Base-by-base conservation (phyloP, 64 coral and sea anemone species). In the Dendrophyllia cribrosa region DNA sequence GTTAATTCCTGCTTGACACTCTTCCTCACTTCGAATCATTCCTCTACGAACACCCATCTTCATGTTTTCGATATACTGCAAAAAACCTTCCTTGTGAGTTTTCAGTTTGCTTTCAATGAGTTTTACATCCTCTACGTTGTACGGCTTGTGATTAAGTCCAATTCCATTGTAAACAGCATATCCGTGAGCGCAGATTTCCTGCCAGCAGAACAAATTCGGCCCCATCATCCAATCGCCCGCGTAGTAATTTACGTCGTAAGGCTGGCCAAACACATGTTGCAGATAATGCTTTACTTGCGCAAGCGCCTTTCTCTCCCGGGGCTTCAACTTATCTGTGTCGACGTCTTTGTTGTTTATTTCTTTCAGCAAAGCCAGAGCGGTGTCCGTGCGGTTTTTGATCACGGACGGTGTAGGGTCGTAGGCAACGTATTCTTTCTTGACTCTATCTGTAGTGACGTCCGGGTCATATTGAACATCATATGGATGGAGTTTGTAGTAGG, bases 171-270 rank as follows among this genome's bases (percentile, higher is more conserved):
- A 83, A 26, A 98, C 59, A 20, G 70, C 72, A 24, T 91, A 80
- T 3, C 93, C 82, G 8, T 96, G 47, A 60, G 64, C 70, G 60
- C 96, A 98, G 1, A 98, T 79, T 25, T 82, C 90, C 9, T 96
- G 93, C 93, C 94, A 98, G 43, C 96, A 98, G 56, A 96, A 98
- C 43, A 90, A 59, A 89, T 98, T 96, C 1, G 96, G 96, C 5
- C 96, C 96, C 91, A 95, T 61, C 90, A 98, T 87, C 96, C 96
- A 98, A 14, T 98, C 96, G 0, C 90, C 96, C 0, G 93, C 87
- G 9, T 98, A 98, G 60, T 93, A 98, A 66, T 98, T 98, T 3
- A 91, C 87, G 44, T 95, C 94, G 60, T 98, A 98, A 0, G 94
- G 93, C 20, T 88, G 81, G 0, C 96, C 96, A 24, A 98, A 98